Evolutionary conservation across 2,888 invertebrate species (phyloP), one percentile per base, ranked within the genome.

Genomic region (Epirrita christyi): DNA sequence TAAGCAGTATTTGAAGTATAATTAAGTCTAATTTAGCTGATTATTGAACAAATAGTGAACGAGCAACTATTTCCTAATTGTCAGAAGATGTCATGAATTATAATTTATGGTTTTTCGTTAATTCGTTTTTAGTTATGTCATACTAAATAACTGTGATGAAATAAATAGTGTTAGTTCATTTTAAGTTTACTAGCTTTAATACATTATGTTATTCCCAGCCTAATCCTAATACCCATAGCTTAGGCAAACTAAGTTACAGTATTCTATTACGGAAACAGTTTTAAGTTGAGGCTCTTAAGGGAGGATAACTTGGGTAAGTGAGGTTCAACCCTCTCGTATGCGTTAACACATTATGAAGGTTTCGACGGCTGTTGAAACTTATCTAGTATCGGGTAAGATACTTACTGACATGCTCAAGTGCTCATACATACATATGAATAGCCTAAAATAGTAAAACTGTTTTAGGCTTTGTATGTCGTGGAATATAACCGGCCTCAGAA

Each of bases 251-350:
- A 46, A 55, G 36, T 47, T 51, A 14, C 15, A 40, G 28, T 59
- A 62, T 63, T 61, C 54, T 55, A 59, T 61, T 61, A 61, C 55
- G 9, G 37, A 46, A 59, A 57, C 43, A 38, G 42, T 59, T 63
- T 49, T 38, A 52, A 56, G 54, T 60, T 46, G 32, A 11, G 21
- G 52, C 1, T 13, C 29, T 10, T 55, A 46, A 40, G 47, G 37
- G 53, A 41, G 51, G 32, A 46, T 51, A 43, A 54, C 43, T 50
- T 52, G 40, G 45, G 34, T 52, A 63, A 63, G 48, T 56, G 42
- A 55, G 55, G 57, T 38, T 21, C 54, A 38, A 36, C 46, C 53
- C 49, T 58, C 60, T 50, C 32, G n/a, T 40, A 57, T 54, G 55
- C 36, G 52, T 49, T 53, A 59, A 59, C 59, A 59, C 40, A 38